Base-by-base conservation (phyloP, 2,888 invertebrate genomes). In the Electrophaes corylata region DNA sequence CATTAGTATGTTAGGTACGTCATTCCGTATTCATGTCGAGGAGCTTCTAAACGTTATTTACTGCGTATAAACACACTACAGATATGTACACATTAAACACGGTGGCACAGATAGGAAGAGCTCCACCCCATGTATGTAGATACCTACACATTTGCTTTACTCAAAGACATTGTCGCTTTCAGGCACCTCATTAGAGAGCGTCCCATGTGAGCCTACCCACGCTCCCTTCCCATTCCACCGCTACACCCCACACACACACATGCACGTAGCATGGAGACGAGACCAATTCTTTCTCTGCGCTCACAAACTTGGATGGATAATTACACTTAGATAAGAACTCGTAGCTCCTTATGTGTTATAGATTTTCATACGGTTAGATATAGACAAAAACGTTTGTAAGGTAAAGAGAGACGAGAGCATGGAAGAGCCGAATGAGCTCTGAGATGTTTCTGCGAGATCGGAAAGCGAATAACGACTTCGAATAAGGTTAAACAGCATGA, bases 111-210 rank as follows among this genome's bases (percentile, higher is more conserved):
- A 75, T 75, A 78, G 81, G 79, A 79, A 79, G 78, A 79, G 78
- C 81, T 78, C 86, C 88, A 78, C 84, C 88, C 86, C 79, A 65
- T 70, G 72, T 87, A 83, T 83, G 83, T 91, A 90, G 86, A 90
- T 90, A 90, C 84, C 84, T 88, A 89, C 88, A 89, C 88, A 85
- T 90, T 90, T 89, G 90, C 88, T 89, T 88, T 86, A 85, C 88
- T 89, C 88, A 90, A 89, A 90, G 91, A 91, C 91, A 91, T 91
- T 91, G 91, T 91, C 91, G 90, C 91, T 91, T 91, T 91, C 90
- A 91, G 91, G 90, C 91, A 91, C 91, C 90, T 91, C 91, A 91
- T 91, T 91, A 91, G 90, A 90, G 91, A 84, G 87, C 87, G 90
- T 90, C 90, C 89, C 90, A 89, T 88, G 90, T 88, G 89, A 88